These are phyloP conservation scores for Ormyrus labotus DNA, from an alignment of 2,888 invertebrate species.

Conservation along the genomic window DNA sequence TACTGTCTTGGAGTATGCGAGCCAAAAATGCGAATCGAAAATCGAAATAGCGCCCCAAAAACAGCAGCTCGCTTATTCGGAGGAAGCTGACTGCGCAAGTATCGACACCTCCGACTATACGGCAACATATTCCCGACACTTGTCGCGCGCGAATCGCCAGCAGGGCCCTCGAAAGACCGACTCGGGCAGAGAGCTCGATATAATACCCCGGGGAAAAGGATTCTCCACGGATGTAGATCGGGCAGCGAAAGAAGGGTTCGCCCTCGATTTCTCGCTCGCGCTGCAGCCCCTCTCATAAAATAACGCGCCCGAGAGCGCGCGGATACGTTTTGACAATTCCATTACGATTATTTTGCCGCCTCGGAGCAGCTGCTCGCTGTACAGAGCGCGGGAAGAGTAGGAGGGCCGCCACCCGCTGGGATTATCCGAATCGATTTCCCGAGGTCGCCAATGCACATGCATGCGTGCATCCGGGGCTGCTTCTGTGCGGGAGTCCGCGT, in stretches of 20 bases:
- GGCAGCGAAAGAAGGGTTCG: conserved; percentile 66
- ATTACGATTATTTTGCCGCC: conserved; percentile 74
- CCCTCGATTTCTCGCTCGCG: conserved; percentile 60
- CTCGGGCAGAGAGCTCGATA: conserved; percentile 63
- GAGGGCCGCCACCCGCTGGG: conserved; percentile 39
- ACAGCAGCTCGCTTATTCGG: no score
- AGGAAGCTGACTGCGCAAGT: no score
- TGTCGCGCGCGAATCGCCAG: neutral
- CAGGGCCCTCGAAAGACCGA: conserved; percentile 50
- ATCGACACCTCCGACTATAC: no score
- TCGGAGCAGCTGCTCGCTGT: conserved; percentile 67
- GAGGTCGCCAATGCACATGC: conserved; percentile 9
- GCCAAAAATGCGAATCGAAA: no score
- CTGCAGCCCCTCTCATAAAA: conserved; percentile 71
- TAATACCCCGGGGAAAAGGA: conserved; percentile 74
- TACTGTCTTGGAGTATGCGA: no score
- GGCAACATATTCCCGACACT: no score
- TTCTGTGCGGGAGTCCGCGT: neutral
- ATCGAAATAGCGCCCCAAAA: no score
- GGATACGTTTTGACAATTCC: conserved; percentile 75
- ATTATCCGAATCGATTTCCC: conserved; percentile 55
- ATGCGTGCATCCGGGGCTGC: conserved; percentile 4
- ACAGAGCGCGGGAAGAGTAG: neutral
- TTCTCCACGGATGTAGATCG: conserved; percentile 69
- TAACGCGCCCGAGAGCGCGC: conserved; percentile 65